Conservation (phyloP, 2,113 vertebrate genomes). For the Ptychochromis oligacanthus region DNA sequence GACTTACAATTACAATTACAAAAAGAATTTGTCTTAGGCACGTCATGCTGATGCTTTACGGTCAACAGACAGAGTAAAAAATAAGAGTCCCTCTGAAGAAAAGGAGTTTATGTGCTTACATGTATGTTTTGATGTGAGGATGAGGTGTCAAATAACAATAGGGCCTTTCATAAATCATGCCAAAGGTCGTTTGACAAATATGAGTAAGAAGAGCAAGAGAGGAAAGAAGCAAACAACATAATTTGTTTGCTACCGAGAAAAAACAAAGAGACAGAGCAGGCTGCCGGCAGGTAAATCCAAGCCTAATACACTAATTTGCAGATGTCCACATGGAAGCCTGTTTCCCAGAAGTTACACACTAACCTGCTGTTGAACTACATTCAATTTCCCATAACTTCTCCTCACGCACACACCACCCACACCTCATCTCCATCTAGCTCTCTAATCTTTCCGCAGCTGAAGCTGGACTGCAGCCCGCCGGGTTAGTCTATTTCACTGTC, state of each 20-base stretch:
- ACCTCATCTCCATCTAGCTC: constrained; percentile 48
- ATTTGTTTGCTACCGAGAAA: constrained; percentile 45
- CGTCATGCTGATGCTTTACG: not conserved
- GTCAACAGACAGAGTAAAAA: not conserved
- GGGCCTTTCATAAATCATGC: constrained; percentile 21
- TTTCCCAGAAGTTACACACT: constrained; percentile 59
- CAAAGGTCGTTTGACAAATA: not conserved
- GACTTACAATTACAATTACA: not conserved
- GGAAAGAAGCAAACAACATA: constrained; percentile 21
- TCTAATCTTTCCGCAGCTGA: constrained; percentile 54
- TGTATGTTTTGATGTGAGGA: not conserved
- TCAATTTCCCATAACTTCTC: constrained; percentile 57
- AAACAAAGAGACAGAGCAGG: constrained; percentile 21
- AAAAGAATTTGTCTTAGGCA: not conserved
- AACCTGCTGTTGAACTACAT: constrained; percentile 18
- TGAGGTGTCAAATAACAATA: not conserved
- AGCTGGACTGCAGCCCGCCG: constrained; percentile 54
- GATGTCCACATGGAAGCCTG: constrained; percentile 14
- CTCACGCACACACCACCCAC: not conserved
- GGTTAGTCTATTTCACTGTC: constrained; percentile 56
- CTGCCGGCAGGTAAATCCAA: constrained; percentile 41
- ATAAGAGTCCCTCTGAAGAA: not conserved
- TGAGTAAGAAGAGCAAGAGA: constrained; percentile 15
- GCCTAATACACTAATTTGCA: constrained; percentile 34
- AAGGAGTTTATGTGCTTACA: not conserved